Conservation (phyloP, 2,113 vertebrate species). For the Chlorodrepanis virens region DNA sequence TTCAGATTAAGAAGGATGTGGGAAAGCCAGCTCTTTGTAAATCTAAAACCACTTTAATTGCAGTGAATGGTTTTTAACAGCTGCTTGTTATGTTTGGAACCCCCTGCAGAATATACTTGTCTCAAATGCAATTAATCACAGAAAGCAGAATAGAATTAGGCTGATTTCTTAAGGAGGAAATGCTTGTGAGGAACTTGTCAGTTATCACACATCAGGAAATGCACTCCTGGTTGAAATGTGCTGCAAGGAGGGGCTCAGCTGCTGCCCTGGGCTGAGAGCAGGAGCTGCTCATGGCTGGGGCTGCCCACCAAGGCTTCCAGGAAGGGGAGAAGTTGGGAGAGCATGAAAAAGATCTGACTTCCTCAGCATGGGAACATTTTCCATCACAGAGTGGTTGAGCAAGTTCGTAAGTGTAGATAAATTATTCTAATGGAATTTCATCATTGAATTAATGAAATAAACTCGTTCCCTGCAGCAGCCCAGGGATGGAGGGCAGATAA, state of each 20-base stretch:
- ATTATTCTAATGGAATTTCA: background rate
- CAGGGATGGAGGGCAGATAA: background rate
- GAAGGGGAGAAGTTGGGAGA: background rate
- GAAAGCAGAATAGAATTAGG: background rate
- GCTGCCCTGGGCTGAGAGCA: background rate
- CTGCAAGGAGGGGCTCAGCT: background rate
- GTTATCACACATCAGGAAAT: background rate
- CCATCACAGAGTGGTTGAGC: background rate
- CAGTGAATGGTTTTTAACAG: background rate
- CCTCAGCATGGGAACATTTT: background rate
- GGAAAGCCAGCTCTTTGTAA: background rate
- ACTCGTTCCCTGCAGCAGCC: background rate
- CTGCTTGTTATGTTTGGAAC: background rate
- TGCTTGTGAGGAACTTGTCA: background rate
- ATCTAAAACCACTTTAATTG: background rate
- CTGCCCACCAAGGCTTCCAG: background rate
- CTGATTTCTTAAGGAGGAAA: background rate
- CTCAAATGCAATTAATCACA: background rate
- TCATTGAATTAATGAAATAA: background rate
- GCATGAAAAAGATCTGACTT: background rate
- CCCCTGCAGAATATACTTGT: background rate
- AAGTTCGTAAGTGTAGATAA: background rate
- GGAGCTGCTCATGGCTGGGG: background rate
- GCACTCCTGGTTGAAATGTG: background rate
- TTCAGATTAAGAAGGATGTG: background rate